Evolutionary conservation across 2,888 invertebrate genomes (phyloP).

Genomic region (Noctua pronuba): DNA sequence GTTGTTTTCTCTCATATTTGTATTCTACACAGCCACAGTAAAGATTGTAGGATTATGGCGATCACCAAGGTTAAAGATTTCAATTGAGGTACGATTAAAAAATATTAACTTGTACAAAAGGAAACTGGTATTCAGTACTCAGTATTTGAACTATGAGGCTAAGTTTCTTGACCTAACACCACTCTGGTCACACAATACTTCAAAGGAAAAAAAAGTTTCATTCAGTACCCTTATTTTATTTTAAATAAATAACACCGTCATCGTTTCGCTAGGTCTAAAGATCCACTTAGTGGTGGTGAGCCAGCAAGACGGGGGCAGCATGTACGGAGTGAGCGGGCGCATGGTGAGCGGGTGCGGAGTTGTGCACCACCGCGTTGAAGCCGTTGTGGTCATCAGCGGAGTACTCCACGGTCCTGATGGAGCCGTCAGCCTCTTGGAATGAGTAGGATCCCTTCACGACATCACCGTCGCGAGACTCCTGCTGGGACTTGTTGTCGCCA

Average conservation of each 20-base stretch:
- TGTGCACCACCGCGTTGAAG: slow-evolving; percentile 83
- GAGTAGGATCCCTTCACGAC: slow-evolving; percentile 90
- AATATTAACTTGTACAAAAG: no score
- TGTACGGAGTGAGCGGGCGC: slow-evolving; percentile 65
- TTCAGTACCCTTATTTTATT: slow-evolving; percentile 42
- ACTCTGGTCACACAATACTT: no score
- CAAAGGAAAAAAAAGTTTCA: slow-evolving; percentile 6
- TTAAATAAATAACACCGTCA: slow-evolving; percentile 55
- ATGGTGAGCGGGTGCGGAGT: slow-evolving; percentile 80
- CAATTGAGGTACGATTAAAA: no score
- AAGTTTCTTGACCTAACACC: neutral
- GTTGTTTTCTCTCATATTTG: no score
- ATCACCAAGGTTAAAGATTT: no score
- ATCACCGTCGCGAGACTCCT: slow-evolving; percentile 91
- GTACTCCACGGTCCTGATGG: slow-evolving; percentile 89
- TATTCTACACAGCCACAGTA: no score
- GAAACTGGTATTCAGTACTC: no score
- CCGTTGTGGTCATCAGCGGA: slow-evolving; percentile 88
- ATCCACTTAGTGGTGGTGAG: slow-evolving; percentile 72
- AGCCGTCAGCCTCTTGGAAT: slow-evolving; percentile 87
- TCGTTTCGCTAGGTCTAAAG: slow-evolving; percentile 47
- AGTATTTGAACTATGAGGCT: neutral
- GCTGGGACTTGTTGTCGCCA: slow-evolving; percentile 91
- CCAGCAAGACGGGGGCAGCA: slow-evolving; percentile 72
- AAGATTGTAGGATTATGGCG: no score